Evolutionary conservation across 2,888 invertebrate species (phyloP).

Genomic region (Bugula neritina): DNA sequence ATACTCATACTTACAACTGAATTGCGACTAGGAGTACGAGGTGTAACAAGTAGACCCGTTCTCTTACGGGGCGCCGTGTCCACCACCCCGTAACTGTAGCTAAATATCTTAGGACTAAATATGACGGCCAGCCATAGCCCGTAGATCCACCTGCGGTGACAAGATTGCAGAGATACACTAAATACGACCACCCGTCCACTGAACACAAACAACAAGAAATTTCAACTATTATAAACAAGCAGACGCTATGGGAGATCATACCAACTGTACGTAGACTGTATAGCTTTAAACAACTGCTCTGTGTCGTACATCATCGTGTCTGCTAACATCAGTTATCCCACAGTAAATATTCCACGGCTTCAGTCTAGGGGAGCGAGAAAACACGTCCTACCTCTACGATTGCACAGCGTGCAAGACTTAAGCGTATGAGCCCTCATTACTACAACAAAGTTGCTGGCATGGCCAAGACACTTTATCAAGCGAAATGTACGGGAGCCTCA

Average conservation of each 20-base stretch:
- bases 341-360: background rate
- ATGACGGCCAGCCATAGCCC: background rate
- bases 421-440: constrained; percentile 16
- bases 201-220: too few species aligned
- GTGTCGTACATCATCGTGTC: background rate
- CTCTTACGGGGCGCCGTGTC: background rate
- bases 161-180: background rate
- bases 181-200: background rate
- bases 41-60: background rate
- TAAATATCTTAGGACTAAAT: background rate
- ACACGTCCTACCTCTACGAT: constrained; percentile 16
- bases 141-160: background rate
- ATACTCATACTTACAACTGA: background rate
- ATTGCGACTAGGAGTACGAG: background rate
- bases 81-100: background rate
- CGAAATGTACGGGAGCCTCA: background rate
- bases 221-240: too few species aligned
- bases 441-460: constrained; percentile 7
- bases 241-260: too few species aligned
- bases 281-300: background rate
- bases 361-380: constrained; percentile 1
- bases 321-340: background rate
- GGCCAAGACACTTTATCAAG: background rate
- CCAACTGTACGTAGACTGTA: background rate
- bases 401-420: constrained; percentile 25